Conservation (phyloP, 2,797 vertebrate species). For the Pseudochromis fuscus region DNA sequence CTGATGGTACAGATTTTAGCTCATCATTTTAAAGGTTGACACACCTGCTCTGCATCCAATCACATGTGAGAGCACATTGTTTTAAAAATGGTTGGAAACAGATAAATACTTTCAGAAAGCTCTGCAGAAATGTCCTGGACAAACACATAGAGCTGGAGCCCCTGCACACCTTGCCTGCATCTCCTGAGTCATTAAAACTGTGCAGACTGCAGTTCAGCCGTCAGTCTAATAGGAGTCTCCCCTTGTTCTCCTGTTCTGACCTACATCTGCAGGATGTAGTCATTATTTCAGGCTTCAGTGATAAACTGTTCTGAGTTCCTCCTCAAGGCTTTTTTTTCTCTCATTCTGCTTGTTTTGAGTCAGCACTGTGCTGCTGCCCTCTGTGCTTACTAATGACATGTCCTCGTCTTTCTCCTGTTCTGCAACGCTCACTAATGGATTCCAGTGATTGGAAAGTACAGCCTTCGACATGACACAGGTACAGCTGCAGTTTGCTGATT, state of each 20-base stretch:
- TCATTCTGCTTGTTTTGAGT: constrained; percentile 45
- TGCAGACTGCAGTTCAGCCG: constrained; percentile 16
- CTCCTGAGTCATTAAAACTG: constrained; percentile 34
- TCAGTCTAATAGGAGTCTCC: constrained; percentile 14
- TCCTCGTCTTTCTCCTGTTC: constrained; percentile 30
- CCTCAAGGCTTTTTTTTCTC: constrained; percentile 24
- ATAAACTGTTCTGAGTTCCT: constrained; percentile 32
- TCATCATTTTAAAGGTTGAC: not conserved
- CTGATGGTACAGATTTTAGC: not conserved
- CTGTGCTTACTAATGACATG: constrained; percentile 46
- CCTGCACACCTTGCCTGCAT: not conserved
- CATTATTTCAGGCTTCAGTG: constrained; percentile 54
- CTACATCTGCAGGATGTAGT: constrained; percentile 53
- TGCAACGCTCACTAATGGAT: constrained; percentile 30
- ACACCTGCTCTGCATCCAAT: not conserved
- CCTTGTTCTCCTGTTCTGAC: constrained; percentile 45
- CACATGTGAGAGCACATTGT: too few relatives aligned
- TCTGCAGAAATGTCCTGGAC: not conserved
- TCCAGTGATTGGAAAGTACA: constrained; percentile 87
- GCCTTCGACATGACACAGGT: constrained; percentile 86
- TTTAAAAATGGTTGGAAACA: not conserved
- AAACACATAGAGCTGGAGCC: not conserved
- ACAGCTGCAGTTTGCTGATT: constrained; percentile 18
- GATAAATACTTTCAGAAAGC: not conserved
- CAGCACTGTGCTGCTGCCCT: constrained; percentile 39